Conservation (phyloP, 1,140 invertebrate genomes). For the Asbolus verrucosus region DNA sequence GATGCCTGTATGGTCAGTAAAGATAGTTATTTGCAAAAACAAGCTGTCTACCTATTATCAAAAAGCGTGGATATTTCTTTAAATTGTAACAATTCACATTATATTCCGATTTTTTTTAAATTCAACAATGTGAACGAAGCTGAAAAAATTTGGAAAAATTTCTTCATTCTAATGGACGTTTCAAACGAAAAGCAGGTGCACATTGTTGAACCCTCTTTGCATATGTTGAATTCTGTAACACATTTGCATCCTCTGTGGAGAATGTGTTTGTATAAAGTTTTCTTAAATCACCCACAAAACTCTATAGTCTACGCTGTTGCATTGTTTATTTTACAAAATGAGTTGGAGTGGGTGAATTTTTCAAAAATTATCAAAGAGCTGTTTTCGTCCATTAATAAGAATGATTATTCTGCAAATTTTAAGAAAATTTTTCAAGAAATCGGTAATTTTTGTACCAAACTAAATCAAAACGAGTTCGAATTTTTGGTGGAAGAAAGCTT, state of each 20-base stretch:
- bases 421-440: constrained; percentile 46
- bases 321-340: constrained; percentile 49
- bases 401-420: constrained; percentile 44
- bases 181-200: constrained; percentile 62
- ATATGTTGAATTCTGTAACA: constrained; percentile 55
- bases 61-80: constrained; percentile 24
- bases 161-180: constrained; percentile 61
- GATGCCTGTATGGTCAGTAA: background rate
- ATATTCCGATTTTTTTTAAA: constrained; percentile 24
- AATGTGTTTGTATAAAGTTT: constrained; percentile 56
- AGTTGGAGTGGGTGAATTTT: constrained; percentile 31
- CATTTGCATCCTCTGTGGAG: constrained; percentile 57
- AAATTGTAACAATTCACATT: background rate
- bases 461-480: constrained; percentile 25
- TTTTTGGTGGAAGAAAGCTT: constrained; percentile 48
- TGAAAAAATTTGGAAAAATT: constrained; percentile 57
- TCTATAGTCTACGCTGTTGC: constrained; percentile 46
- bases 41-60: constrained; percentile 42
- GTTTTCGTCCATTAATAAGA: constrained; percentile 52
- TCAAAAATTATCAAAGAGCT: constrained; percentile 26
- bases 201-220: constrained; percentile 58
- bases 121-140: background rate
- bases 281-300: constrained; percentile 55
- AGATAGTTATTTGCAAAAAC: constrained; percentile 40
- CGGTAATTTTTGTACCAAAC: constrained; percentile 29